Evolutionary conservation across 2,113 vertebrate genomes (phyloP), one percentile per base, ranked within the genome.

Genomic region (Dascyllus trimaculatus): DNA sequence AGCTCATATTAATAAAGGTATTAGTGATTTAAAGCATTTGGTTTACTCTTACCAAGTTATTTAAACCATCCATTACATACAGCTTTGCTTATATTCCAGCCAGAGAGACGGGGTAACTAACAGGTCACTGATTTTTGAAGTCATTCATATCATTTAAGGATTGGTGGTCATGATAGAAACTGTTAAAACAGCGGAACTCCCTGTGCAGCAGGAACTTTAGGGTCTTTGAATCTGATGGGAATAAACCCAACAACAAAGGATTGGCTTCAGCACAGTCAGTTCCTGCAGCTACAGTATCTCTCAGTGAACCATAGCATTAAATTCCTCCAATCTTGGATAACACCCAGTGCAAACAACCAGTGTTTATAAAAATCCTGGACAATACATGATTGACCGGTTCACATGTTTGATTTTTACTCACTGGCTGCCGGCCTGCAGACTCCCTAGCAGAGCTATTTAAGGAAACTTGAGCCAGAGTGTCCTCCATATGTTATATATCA

Each of bases 321-420:
- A 45, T 65, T 48, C 63, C n/a, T 71, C 68, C 67, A 26, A 61
- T 74, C 14, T 76, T 86, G 81, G 81, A 52, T 26, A 35, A 19
- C 54, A 21, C 40, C 75, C 87, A 79, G 24, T 35, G 57, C 65
- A 89, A 82, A 82, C 78, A 82, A 65, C 21, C 9, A 11, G 43
- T 60, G 63, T 81, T 25, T 32, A 29, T 68, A 35, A 38, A 56
- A 67, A 66, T 60, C 75, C 63, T 57, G 24, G 8, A 72, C 18
- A 26, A 48, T n/a, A 56, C 4, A 32, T 15, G 52, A 71, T 59
- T 19, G 32, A 25, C 53, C 9, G 26, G 26, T 43, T n/a, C 29
- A 19, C 17, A 22, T 72, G 81, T 71, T 65, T 68, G 61, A 65
- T 24, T 68, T 75, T 51, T 38, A 46, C 38, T 75, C 21, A 45